Conservation (phyloP, 2,797 vertebrate genomes). For the Anguilla anguilla region DNA sequence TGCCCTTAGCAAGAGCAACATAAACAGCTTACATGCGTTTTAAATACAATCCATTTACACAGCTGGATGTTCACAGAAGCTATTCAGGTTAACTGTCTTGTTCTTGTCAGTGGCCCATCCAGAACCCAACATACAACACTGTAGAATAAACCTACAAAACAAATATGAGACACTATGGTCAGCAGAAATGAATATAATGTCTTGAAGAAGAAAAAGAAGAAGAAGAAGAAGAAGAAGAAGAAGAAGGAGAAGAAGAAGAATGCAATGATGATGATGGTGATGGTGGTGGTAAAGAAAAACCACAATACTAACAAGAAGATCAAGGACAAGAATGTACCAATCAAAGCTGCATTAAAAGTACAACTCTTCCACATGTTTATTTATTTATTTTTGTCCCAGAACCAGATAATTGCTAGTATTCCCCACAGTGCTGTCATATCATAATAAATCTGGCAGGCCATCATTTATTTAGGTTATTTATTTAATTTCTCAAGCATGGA, state of each 20-base stretch:
- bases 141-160: background rate
- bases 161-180: background rate
- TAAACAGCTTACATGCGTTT: background rate
- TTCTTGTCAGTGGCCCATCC: background rate
- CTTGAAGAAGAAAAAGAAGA: background rate
- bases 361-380: background rate
- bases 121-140: background rate
- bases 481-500: constrained; percentile 18
- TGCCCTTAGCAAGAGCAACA: background rate
- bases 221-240: background rate
- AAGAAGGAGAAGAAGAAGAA: background rate
- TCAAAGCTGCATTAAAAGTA: constrained; percentile 12
- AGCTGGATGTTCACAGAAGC: background rate
- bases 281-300: background rate
- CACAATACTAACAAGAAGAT: background rate
- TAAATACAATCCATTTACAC: background rate
- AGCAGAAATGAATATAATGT: background rate
- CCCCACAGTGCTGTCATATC: constrained; percentile 9
- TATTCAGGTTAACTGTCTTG: background rate
- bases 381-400: background rate
- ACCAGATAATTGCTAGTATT: constrained; percentile 21
- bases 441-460: constrained; percentile 31
- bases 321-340: background rate
- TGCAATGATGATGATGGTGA: background rate
- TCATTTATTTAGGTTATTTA: constrained; percentile 38